Conservation (phyloP, 2,113 vertebrate genomes). For the Phocoena sinus region DNA sequence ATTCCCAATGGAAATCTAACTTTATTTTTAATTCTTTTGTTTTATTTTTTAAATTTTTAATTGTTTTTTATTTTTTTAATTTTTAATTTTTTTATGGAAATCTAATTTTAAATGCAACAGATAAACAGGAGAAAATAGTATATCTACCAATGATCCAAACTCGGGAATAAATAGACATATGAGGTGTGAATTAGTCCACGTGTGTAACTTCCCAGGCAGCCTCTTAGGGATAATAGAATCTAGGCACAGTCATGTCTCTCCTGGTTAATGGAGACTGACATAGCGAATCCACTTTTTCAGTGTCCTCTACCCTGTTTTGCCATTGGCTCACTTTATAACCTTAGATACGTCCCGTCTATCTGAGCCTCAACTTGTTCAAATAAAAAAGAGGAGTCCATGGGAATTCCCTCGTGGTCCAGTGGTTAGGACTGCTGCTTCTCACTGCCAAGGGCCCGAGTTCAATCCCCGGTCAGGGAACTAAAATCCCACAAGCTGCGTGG, state of each 20-base stretch:
- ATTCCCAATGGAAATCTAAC: background rate
- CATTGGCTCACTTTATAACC: background rate
- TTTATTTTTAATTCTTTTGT: background rate
- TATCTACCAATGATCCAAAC: background rate
- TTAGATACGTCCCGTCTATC: background rate
- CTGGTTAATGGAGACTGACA: background rate
- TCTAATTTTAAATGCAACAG: background rate
- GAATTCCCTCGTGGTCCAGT: background rate
- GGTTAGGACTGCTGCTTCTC: background rate
- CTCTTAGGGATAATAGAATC: background rate
- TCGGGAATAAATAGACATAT: background rate
- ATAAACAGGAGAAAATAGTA: slow-evolving; percentile 11
- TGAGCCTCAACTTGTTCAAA: background rate
- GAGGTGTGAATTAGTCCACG: background rate
- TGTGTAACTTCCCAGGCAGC: background rate
- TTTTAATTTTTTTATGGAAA: background rate
- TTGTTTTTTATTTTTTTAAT: background rate
- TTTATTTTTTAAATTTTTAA: background rate
- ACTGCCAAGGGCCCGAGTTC: background rate
- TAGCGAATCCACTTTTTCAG: background rate
- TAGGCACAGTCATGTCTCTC: background rate
- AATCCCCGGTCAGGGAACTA: background rate
- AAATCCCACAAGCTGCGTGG: background rate
- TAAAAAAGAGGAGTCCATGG: background rate
- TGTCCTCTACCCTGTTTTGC: background rate